Evolutionary conservation across 2,888 invertebrate species (phyloP), one percentile per base, ranked within the genome.

Genomic region (Thereva unica): DNA sequence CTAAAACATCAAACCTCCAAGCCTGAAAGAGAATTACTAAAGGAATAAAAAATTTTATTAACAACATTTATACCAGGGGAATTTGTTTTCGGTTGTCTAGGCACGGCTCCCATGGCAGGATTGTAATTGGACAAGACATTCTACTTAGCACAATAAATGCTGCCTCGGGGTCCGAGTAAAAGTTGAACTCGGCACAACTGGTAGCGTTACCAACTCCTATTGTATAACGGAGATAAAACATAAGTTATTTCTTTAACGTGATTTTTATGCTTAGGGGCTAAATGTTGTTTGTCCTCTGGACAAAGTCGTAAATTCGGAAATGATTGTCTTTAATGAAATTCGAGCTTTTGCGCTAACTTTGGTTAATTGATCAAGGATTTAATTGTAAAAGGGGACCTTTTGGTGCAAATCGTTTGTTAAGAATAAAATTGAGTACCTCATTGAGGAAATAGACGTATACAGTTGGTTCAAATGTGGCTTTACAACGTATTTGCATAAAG

Each of bases 101-200:
- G 71, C 86, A 86, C 0, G 87, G 80, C 77, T 92, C 92, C 90
- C 89, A 91, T 0, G 91, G 88, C 5, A 90, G 75, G 35, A 91
- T 77, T 57, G 82, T 84, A 1, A 90, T 81, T 8, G 87, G 87
- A 64, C 82, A 82, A 50, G 76, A 78, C 42, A 85, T 80, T 72
- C 83, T 84, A 37, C 84, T 80, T n/a, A 92, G 78, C n/a, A 89
- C 86, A 55, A 90, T 86, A 72, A 86, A 82, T 0, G 89, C 91
- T 3, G 91, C 89, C 78, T 93, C 92, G 0, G 92, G 91, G 78
- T 93, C 92, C 34, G 80, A 80, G 71, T 84, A 84, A 76, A 92
- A 92, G 79, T 93, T 93, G 75, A 89, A 93, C 78, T 93, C 92
- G 0, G 89, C 89, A 47, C 85, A 78, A 1, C 84, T 76, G 1